A percentile compares a stretch with the other conserved stretches of the same genome.
These are phyloP conservation scores for Chloropsis hardwickii DNA, from an alignment of 2,113 vertebrate species.

Conservation along the genomic window DNA sequence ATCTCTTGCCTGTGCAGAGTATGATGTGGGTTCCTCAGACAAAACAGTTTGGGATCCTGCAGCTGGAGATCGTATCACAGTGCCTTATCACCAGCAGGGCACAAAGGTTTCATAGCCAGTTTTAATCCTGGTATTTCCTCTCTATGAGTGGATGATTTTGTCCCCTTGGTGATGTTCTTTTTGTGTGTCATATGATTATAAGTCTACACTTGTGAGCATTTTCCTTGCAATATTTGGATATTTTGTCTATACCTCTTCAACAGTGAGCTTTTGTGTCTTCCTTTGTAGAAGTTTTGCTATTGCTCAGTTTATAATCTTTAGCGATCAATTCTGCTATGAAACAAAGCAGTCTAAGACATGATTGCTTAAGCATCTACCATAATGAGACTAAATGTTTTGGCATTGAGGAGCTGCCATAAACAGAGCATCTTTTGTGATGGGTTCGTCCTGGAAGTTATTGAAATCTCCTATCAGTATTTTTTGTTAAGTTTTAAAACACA, in stretches of 20 bases:
- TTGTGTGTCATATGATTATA: neutral
- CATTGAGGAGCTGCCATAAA: constrained; percentile 1
- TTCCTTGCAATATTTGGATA: neutral
- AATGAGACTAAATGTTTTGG: constrained; percentile 58
- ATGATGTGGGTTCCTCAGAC: neutral
- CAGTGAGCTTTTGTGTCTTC: constrained; percentile 21
- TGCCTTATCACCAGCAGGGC: neutral
- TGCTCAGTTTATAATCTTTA: constrained; percentile 26
- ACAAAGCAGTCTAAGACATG: constrained; percentile 36
- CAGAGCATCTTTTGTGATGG: constrained; percentile 47
- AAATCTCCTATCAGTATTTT: constrained; percentile 14
- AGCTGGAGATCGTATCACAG: neutral
- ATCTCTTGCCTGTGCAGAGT: neutral
- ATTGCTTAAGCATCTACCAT: constrained; percentile 48
- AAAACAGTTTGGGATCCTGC: neutral
- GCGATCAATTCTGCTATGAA: constrained; percentile 14
- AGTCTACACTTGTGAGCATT: neutral
- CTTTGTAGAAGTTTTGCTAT: neutral
- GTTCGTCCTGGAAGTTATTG: constrained; percentile 41
- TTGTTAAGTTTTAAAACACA: constrained; percentile 43
- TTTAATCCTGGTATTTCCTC: constrained; percentile 15
- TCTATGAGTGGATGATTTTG: neutral
- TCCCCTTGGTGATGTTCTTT: neutral
- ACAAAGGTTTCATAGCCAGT: neutral
- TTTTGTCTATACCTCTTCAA: neutral